These are phyloP conservation scores for Setipinna tenuifilis DNA, from an alignment of 2,797 vertebrate genomes.

Conservation along the genomic window DNA sequence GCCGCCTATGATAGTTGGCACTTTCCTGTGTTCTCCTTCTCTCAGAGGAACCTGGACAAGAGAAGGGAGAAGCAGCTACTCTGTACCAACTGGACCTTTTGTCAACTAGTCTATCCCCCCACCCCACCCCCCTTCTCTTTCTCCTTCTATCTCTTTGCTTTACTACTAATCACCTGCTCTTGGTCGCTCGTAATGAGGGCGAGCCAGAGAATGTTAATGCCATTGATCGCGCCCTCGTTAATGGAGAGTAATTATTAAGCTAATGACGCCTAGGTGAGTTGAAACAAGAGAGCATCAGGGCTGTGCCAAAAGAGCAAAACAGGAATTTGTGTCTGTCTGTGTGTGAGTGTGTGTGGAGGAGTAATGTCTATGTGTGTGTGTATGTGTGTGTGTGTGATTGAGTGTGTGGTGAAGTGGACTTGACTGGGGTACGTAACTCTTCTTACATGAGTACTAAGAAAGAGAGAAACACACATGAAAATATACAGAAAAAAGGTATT, in stretches of 20 bases:
- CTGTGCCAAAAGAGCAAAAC: neutral
- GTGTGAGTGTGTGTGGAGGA: conserved; percentile 37
- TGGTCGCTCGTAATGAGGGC: conserved; percentile 58
- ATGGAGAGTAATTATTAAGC: conserved; percentile 70
- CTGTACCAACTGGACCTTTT: neutral
- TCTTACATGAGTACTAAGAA: too few species aligned
- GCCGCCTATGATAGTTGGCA: neutral
- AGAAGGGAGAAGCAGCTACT: neutral
- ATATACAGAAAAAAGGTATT: conserved; percentile 28
- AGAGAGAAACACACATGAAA: conserved; percentile 34
- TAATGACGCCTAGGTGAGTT: conserved; percentile 71
- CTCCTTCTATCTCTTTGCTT: conserved; percentile 50
- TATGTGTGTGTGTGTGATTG: conserved; percentile 41
- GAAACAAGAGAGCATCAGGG: conserved; percentile 39
- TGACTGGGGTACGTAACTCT: too few species aligned
- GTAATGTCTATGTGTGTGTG: too few species aligned
- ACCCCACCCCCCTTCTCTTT: conserved; percentile 39
- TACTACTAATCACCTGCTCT: conserved; percentile 60
- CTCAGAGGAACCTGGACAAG: neutral
- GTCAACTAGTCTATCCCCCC: neutral
- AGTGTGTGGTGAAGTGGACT: neutral
- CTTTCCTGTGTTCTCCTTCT: neutral
- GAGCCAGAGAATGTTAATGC: conserved; percentile 55
- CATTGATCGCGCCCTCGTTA: conserved; percentile 69
- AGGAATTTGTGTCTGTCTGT: neutral